Evolutionary conservation across 2,888 invertebrate species (phyloP), one percentile per base, ranked within the genome.

Genomic region (Ophion ellenae): DNA sequence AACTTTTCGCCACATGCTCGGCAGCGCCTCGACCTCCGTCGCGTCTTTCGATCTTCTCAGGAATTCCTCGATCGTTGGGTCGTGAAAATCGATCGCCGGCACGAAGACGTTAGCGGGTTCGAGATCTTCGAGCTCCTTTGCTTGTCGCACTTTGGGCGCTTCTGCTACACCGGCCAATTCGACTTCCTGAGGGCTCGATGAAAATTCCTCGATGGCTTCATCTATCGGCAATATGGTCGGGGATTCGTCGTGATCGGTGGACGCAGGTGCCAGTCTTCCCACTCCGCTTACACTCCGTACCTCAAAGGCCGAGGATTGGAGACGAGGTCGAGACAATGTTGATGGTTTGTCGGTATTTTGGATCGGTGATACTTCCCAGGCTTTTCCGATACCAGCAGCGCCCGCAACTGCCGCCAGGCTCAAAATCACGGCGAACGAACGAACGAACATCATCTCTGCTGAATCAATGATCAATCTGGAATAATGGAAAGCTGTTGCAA

Each of bases 331-430:
- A 4, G 89, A 89, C 61, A 88, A 87, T 17, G 81, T 78, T n/a
- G 87, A 86, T 1, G 88, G 86, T 67, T 90, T 86, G 66, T 91
- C 89, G 6, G 88, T 64, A 17, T 87, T 76, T 40, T 91, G 89
- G 1, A 88, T 86, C 14, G 88, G 89, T 0, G 91, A 89, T 6
- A 92, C 89, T 11, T 92, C 91, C 93, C 93, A 93, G n/a, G 91
- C 91, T 69, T 89, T 89, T 2, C 92, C 91, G 11, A 91, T 73
- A 24, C 91, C 93, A 17, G 83, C 87, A n/a, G 91, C 90, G 4
- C 63, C 74, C 45, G 80, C 77, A 28, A 83, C 82, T 11, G 80
- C 83, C 28, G 89, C 57, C 5, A 87, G 74, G 14, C 47, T 14
- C 47, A 89, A 82, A n/a, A 90, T n/a, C 28, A 89, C 6, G 6